Conservation (phyloP, 2,888 invertebrate genomes). For the Congeria kusceri region DNA sequence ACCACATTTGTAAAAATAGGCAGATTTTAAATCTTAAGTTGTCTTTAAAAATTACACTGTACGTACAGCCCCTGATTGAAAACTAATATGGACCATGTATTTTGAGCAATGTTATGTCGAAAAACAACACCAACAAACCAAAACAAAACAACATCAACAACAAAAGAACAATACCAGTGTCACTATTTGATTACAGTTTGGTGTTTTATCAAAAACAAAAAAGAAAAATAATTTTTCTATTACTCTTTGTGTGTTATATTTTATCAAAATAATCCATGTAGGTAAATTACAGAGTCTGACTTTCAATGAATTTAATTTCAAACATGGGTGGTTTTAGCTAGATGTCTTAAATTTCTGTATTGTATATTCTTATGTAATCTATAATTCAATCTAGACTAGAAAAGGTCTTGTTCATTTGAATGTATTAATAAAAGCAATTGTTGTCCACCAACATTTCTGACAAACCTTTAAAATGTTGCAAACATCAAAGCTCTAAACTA, state of each 20-base stretch:
- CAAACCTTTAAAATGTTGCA: conserved; percentile 50
- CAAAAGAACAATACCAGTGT: no score
- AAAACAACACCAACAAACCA: no score
- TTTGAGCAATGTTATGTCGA: no score
- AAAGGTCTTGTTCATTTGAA: conserved; percentile 32
- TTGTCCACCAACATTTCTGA: conserved; percentile 26
- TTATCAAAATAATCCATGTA: conserved; percentile 4
- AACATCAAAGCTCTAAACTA: conserved; percentile 48
- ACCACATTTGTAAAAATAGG: no score
- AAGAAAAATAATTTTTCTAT: no score
- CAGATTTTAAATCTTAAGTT: no score
- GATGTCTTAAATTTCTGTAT: conserved; percentile 9
- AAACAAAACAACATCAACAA: no score
- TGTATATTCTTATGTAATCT: conserved; percentile 48
- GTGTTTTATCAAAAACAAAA: no score
- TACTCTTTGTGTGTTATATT: not conserved
- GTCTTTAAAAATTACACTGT: no score
- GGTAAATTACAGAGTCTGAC: conserved; percentile 23
- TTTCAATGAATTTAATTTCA: conserved; percentile 31
- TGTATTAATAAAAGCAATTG: conserved; percentile 49
- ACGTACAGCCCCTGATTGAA: no score
- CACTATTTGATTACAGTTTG: no score
- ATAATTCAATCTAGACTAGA: conserved; percentile 36
- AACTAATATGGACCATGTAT: no score
- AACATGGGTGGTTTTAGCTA: conserved; percentile 20